Percentiles rank a stretch among this genome's conserved stretches.
These are phyloP conservation scores for Phainopepla nitens DNA, from an alignment of 2,113 vertebrate genomes.

Conservation along the genomic window DNA sequence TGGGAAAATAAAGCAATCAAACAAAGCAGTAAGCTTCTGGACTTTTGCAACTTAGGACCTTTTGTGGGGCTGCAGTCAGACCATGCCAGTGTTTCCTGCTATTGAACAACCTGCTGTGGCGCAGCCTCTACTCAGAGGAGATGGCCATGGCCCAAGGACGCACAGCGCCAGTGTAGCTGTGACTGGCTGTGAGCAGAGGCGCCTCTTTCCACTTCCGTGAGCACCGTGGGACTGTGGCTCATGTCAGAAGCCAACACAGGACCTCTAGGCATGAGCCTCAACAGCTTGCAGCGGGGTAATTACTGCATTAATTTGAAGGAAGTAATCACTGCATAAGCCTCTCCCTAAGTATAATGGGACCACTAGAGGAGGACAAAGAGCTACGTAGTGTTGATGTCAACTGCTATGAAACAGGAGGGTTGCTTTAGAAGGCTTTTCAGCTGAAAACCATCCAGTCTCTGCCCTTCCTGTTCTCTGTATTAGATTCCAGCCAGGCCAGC, in stretches of 20 bases:
- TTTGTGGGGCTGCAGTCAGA: neutral
- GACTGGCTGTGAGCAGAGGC: fast-evolving
- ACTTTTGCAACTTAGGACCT: neutral
- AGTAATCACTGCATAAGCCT: neutral
- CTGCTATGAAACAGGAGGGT: neutral
- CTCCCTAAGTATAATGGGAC: neutral
- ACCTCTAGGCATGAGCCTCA: neutral
- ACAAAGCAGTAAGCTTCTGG: neutral
- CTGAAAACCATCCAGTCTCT: neutral
- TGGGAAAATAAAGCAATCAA: neutral
- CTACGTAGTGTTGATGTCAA: neutral
- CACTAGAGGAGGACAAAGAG: conserved; percentile 56
- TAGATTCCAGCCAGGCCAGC: conserved; percentile 22
- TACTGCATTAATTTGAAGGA: neutral
- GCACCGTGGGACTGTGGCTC: neutral
- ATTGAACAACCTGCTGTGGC: fast-evolving
- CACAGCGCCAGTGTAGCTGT: fast-evolving
- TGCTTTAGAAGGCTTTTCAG: neutral
- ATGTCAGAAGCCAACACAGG: fast-evolving
- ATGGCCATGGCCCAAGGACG: neutral
- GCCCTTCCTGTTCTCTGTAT: conserved; percentile 34
- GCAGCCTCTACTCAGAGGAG: neutral
- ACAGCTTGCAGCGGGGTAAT: neutral
- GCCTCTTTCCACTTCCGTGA: neutral
- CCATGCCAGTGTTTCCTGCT: neutral